Conservation (phyloP, 2,113 vertebrate genomes). For the Oceanodroma tethys region DNA sequence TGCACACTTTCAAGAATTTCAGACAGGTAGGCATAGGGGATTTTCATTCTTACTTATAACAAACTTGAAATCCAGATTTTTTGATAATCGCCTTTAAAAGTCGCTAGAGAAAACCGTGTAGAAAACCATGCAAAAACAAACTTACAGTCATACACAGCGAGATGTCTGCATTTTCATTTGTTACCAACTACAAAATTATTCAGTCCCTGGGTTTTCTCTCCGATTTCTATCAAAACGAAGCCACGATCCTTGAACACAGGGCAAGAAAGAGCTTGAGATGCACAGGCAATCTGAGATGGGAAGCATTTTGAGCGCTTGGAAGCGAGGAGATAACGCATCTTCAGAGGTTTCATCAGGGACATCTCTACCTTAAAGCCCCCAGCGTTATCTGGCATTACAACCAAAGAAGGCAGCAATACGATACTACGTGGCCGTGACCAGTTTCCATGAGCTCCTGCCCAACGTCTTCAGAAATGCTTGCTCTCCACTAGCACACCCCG, state of each 20-base stretch:
- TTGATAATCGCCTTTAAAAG: not conserved
- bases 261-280: not conserved
- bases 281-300: not conserved
- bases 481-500: accelerated
- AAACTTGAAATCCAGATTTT: not conserved
- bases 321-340: not conserved
- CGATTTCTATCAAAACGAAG: not conserved
- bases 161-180: not conserved
- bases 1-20: not conserved
- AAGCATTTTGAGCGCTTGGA: not conserved
- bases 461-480: not conserved
- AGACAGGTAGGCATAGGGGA: not conserved
- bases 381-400: no score
- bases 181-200: not conserved
- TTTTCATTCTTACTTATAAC: not conserved
- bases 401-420: not conserved
- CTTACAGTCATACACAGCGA: not conserved
- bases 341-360: not conserved
- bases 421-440: not conserved
- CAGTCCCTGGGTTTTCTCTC: no score
- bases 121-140: not conserved
- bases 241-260: not conserved
- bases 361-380: no score
- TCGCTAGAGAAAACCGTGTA: not conserved
- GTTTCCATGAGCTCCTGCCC: not conserved